phyloP scores from a whole-genome alignment of 2,113 vertebrate species.

The Laterallus jamaicensis region DNA sequence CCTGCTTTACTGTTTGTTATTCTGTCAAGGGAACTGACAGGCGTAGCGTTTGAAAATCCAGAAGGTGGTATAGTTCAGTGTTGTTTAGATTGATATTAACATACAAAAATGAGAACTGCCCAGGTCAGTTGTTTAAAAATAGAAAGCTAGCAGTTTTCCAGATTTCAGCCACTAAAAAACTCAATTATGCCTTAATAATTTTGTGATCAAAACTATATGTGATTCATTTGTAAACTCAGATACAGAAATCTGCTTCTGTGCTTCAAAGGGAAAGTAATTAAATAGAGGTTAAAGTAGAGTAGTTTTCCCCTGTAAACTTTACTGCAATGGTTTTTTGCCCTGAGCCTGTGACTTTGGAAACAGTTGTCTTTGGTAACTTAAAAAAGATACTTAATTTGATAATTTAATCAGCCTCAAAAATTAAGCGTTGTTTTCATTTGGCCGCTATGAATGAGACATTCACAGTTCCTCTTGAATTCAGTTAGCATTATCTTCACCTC shows the following conservation, averaged over 20 bases:
- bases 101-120: conserved; percentile 45
- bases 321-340: background rate
- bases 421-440: background rate
- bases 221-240: background rate
- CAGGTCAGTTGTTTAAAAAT: conserved; percentile 46
- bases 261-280: background rate
- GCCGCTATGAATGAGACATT: background rate
- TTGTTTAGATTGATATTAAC: conserved; percentile 51
- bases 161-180: conserved; percentile 46
- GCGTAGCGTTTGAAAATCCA: conserved; percentile 61
- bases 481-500: background rate
- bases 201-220: background rate
- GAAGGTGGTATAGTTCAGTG: conserved; percentile 63
- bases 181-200: background rate
- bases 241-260: background rate
- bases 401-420: background rate
- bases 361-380: background rate
- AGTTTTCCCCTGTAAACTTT: background rate
- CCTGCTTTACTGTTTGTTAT: conserved; percentile 61
- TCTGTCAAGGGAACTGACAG: conserved; percentile 67
- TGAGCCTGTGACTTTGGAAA: background rate
- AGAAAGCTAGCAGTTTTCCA: conserved; percentile 26
- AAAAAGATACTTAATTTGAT: background rate
- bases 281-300: background rate
- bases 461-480: background rate